Base-by-base conservation (phyloP, 1,140 invertebrate genomes). In the Idris sp. region DNA sequence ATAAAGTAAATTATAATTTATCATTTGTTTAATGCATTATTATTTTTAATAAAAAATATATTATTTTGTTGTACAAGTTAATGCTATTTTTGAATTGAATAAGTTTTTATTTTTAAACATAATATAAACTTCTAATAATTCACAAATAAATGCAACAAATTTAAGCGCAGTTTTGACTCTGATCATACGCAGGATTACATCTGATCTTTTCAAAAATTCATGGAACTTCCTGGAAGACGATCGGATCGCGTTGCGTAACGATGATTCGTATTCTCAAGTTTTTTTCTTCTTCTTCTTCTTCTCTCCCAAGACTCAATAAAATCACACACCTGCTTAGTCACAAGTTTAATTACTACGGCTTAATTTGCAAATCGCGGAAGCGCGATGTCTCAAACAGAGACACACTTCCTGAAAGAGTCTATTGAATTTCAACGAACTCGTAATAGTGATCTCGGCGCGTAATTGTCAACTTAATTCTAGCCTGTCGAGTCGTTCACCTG, bases 341-440 rank as follows among this genome's bases (percentile, higher is more conserved):
- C 26, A 22, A 53, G 46, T 46, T 76, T 71, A 71, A 71, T 76
- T 71, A 30, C 44, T n/a, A 48, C 58, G 41, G 18, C 14, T 61
- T 67, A 38, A 68, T 61, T 64, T 38, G 59, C 38, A 36, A 64
- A 48, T 54, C 22, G 58, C 53, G 56, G 41, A 76, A 80, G 53
- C 48, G 65, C 58, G 43, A 73, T 75, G 77, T 49, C 46, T 71
- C 68, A 38, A 54, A 54, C 41, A 41, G 25, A 56, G 14, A 9
- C 16, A 22, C 44, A 15, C 30, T 68, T 51, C 53, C 53, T 59
- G 35, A 56, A 36, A 4, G 48, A 38, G n/a, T 62, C 79, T 77
- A 82, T 83, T 84, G 72, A 83, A 83, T 82, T 81, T 79, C 71
- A 59, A 61, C 31, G 54, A 79, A 82, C 83, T 80, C 79, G 77